Conservation (phyloP, 1,140 invertebrate species). For the Drosophila melanica region DNA sequence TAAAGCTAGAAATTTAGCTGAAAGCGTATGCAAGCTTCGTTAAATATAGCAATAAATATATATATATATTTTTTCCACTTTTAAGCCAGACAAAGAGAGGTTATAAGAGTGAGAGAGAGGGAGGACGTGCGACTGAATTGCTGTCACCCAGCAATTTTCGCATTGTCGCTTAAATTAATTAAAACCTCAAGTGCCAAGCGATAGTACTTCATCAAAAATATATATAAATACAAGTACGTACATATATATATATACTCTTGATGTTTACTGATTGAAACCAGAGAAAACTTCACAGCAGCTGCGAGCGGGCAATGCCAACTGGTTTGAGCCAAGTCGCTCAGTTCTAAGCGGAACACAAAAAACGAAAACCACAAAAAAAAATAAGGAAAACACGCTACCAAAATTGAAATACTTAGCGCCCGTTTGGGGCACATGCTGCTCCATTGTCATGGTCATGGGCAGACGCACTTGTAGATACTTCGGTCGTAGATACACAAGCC, state of each 20-base stretch:
- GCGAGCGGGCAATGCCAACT: slow-evolving; percentile 55
- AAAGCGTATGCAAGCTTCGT: slow-evolving; percentile 2
- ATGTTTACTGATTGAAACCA: slow-evolving; percentile 52
- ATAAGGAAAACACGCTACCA: neutral
- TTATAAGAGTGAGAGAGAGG: neutral
- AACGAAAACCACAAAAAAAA: slow-evolving; percentile 21
- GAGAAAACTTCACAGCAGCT: slow-evolving; percentile 52
- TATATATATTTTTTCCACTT: neutral
- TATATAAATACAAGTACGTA: neutral
- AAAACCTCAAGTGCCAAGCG: slow-evolving; percentile 46
- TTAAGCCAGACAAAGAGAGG: neutral
- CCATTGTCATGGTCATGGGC: slow-evolving; percentile 47
- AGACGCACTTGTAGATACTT: slow-evolving; percentile 45
- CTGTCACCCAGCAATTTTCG: neutral
- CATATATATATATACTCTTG: slow-evolving; percentile 3
- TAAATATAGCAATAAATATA: neutral
- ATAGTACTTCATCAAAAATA: slow-evolving; percentile 22
- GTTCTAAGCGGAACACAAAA: neutral
- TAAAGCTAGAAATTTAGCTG: neutral
- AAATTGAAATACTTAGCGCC: slow-evolving; percentile 19
- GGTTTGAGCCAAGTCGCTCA: slow-evolving; percentile 48
- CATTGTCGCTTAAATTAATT: slow-evolving; percentile 43
- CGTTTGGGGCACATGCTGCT: neutral
- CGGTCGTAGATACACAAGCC: slow-evolving; percentile 15
- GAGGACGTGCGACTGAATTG: neutral